Percentiles rank a stretch among this genome's conserved stretches.
Evolutionary conservation across 37 sponge, comb jelly and placozoan genomes (phyloP).

Genomic region (Spongilla lacustris): DNA sequence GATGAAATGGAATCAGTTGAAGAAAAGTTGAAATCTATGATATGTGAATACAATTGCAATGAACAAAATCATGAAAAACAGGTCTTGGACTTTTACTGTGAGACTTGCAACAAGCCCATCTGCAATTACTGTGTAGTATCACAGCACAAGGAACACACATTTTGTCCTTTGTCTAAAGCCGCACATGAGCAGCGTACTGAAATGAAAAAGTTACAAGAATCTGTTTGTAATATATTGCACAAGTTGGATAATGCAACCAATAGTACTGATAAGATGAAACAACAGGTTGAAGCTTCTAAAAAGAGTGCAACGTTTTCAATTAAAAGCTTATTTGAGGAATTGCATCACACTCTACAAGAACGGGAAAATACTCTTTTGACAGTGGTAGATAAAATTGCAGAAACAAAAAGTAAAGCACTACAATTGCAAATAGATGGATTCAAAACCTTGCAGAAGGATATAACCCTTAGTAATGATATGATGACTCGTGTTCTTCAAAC

Average conservation of each 20-base stretch:
- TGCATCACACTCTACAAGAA: conserved; percentile 5
- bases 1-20: not conserved
- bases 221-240: not conserved
- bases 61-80: not conserved
- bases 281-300: not conserved
- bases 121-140: conserved; percentile 18
- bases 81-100: conserved; percentile 30
- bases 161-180: not conserved
- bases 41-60: not conserved
- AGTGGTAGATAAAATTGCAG: not conserved
- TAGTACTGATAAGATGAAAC: conserved; percentile 4
- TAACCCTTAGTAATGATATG: not conserved
- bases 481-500: not conserved
- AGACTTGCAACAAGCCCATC: not conserved
- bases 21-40: not conserved
- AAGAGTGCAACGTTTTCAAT: not conserved
- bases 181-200: not conserved
- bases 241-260: conserved; percentile 22
- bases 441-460: not conserved
- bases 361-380: not conserved
- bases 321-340: not conserved
- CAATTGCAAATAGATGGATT: conserved; percentile 11
- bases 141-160: conserved; percentile 21
- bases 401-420: not conserved
- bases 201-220: not conserved